phyloP scores from a whole-genome alignment of 2,888 invertebrate genomes.

The Ametastegia equiseti region DNA sequence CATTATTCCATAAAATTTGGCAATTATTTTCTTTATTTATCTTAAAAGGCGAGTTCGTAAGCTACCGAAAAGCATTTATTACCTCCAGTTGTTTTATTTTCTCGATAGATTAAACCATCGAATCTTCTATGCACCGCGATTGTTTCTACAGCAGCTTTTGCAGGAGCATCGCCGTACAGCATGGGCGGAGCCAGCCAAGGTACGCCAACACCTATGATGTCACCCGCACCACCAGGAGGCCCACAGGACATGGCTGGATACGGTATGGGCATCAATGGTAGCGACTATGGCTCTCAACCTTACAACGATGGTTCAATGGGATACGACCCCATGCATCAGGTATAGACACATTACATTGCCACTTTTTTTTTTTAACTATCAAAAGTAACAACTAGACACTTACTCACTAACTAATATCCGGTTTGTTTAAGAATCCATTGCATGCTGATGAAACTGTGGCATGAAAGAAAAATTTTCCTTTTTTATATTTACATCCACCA shows the following conservation, averaged over 20 bases:
- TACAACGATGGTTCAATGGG: constrained; percentile 94
- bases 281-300: constrained; percentile 89
- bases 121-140: constrained; percentile 75
- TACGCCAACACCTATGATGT: constrained; percentile 96
- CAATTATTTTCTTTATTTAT: no score
- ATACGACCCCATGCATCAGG: constrained; percentile 96
- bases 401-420: background rate
- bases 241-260: constrained; percentile 95
- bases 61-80: constrained; percentile 28
- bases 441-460: constrained; percentile 3
- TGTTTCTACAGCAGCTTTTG: constrained; percentile 77
- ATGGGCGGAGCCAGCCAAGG: constrained; percentile 92
- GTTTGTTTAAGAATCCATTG: background rate
- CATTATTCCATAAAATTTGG: background rate
- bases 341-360: constrained; percentile 66
- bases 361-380: background rate
- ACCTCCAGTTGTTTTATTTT: constrained; percentile 47
- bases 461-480: background rate
- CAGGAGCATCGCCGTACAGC: constrained; percentile 91
- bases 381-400: background rate
- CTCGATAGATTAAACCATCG: constrained; percentile 62
- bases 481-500: background rate
- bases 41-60: background rate
- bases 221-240: constrained; percentile 88
- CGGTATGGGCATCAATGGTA: constrained; percentile 94